Evolutionary conservation across 92 coral and sea anemone species (phyloP).

Genomic region (Phymanthus crucifer): DNA sequence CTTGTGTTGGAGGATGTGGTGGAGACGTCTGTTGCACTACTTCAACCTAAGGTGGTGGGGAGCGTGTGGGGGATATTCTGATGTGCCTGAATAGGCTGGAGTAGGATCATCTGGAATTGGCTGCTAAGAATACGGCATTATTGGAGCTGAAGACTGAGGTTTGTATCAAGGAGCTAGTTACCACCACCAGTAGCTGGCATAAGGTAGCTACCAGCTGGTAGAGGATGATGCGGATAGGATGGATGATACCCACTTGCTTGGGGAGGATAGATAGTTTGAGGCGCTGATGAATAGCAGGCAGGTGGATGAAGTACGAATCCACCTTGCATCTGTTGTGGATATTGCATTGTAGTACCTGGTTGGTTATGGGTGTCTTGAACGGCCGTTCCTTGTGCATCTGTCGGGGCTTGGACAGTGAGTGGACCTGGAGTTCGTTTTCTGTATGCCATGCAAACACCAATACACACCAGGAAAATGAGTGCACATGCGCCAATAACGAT

Average conservation of each 20-base stretch:
- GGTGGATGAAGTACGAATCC: neutral
- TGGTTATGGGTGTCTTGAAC: neutral
- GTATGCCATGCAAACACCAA: neutral
- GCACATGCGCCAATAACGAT: neutral
- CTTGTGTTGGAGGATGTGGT: neutral
- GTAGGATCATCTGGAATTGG: neutral
- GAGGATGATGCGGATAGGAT: neutral
- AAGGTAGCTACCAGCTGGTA: too few relatives aligned
- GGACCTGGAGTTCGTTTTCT: neutral
- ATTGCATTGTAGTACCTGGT: neutral
- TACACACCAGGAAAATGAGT: neutral
- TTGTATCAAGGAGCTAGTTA: neutral
- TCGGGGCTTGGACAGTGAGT: neutral
- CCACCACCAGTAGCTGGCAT: neutral
- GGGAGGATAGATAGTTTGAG: neutral
- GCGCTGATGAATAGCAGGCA: neutral
- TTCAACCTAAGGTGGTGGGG: neutral
- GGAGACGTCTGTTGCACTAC: neutral
- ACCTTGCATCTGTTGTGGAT: neutral
- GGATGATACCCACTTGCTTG: neutral
- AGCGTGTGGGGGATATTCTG: neutral
- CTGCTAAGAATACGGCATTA: neutral
- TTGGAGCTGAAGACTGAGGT: neutral
- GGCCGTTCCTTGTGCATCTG: neutral
- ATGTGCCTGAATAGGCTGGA: neutral